Conservation (phyloP, 2,888 invertebrate species). For the Drosophila kanekoi region DNA sequence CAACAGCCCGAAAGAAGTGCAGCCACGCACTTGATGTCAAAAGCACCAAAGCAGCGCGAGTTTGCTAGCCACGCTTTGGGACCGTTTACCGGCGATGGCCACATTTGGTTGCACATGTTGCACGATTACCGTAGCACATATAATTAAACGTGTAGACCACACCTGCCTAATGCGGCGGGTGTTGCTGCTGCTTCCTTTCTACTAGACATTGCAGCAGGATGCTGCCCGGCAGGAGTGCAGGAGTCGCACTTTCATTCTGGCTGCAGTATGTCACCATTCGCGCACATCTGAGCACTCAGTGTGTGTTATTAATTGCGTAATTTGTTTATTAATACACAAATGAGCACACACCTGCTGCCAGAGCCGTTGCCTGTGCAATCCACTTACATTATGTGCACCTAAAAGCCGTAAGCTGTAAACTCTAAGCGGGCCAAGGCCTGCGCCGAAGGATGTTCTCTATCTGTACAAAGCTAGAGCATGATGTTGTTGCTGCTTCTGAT, state of each 20-base stretch:
- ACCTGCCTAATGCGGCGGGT: slow-evolving; percentile 11
- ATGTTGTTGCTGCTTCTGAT: not conserved
- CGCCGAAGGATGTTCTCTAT: not conserved
- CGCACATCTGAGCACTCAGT: slow-evolving; percentile 76
- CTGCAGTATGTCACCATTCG: slow-evolving; percentile 60
- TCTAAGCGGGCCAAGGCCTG: slow-evolving; percentile 40
- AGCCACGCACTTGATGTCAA: slow-evolving; percentile 60
- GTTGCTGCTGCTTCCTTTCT: slow-evolving; percentile 33
- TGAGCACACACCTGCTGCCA: slow-evolving; percentile 49
- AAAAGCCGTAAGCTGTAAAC: slow-evolving; percentile 11
- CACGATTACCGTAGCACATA: slow-evolving; percentile 24
- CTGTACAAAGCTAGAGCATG: slow-evolving; percentile 15
- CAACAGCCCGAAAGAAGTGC: slow-evolving; percentile 56
- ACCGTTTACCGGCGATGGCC: slow-evolving; percentile 41
- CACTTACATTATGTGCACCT: slow-evolving; percentile 21
- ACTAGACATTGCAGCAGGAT: slow-evolving; percentile 27
- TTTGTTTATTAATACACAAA: slow-evolving; percentile 74
- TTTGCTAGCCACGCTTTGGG: slow-evolving; percentile 49
- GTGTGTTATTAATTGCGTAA: slow-evolving; percentile 80
- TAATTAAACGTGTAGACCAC: slow-evolving; percentile 32
- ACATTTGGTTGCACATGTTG: slow-evolving; percentile 62
- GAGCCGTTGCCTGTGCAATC: slow-evolving; percentile 3
- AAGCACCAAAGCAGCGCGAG: slow-evolving; percentile 24
- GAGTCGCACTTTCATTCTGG: slow-evolving; percentile 24
- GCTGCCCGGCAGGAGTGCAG: slow-evolving; percentile 33